Evolutionary conservation across 2,113 vertebrate species (phyloP).

Genomic region (Indri indri): DNA sequence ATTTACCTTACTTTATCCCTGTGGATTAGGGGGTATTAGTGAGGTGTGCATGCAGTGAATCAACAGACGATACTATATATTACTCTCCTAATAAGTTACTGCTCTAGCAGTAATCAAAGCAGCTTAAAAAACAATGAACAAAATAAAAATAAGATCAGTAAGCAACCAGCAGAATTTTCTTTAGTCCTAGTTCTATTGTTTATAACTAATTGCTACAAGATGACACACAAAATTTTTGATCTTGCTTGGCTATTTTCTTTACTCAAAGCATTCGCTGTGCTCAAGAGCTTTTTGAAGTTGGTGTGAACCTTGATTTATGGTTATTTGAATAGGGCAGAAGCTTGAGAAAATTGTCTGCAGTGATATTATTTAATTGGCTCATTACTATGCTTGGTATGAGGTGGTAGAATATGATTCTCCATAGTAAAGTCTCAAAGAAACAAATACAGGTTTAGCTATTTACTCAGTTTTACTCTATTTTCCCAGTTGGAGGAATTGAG

Average conservation of each 20-base stretch:
- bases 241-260: not conserved
- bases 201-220: conserved; percentile 11
- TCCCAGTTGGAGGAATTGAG: not conserved
- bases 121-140: conserved; percentile 53
- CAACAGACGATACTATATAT: not conserved
- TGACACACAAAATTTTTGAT: not conserved
- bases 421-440: conserved; percentile 24
- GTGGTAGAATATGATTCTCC: not conserved
- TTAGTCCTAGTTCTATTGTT: not conserved
- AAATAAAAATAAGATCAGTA: conserved; percentile 47
- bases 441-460: conserved; percentile 25
- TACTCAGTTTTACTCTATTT: not conserved
- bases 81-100: not conserved
- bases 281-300: not conserved
- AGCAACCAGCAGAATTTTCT: conserved; percentile 1
- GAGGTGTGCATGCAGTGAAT: not conserved
- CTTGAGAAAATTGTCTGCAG: not conserved
- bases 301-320: conserved; percentile 11
- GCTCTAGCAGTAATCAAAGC: conserved; percentile 28
- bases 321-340: not conserved
- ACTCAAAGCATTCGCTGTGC: not conserved
- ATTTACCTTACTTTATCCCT: conserved; percentile 51
- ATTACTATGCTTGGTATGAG: not conserved
- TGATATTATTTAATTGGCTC: conserved; percentile 27
- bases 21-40: conserved; percentile 57